phyloP scores from a whole-genome alignment of 2,888 invertebrate species.

The Cylloceria caligata region DNA sequence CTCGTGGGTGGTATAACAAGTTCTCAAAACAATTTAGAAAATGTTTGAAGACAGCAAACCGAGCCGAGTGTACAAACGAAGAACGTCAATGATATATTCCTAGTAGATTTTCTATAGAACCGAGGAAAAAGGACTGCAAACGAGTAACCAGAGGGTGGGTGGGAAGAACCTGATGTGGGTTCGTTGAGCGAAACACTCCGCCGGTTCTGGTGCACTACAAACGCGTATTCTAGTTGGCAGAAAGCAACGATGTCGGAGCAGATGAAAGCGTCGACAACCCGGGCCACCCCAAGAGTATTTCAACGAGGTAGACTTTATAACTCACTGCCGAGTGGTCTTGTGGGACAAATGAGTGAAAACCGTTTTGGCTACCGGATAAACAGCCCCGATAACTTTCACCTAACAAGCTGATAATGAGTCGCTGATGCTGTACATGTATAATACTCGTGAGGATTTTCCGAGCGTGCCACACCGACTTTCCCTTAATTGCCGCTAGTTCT shows the following conservation, averaged over 20 bases:
- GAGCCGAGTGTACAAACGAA: background rate
- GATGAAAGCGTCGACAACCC: slow-evolving; percentile 77
- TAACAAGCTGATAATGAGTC: slow-evolving; percentile 80
- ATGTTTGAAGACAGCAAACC: slow-evolving; percentile 19
- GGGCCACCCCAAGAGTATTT: slow-evolving; percentile 78
- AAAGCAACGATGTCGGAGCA: slow-evolving; percentile 63
- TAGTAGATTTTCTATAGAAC: slow-evolving; percentile 15
- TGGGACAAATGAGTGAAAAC: slow-evolving; percentile 43
- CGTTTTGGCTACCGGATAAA: slow-evolving; percentile 71
- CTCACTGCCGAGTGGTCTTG: slow-evolving; percentile 38
- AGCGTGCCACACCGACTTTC: slow-evolving; percentile 38
- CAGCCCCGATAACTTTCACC: slow-evolving; percentile 76
- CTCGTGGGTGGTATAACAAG: slow-evolving; percentile 55
- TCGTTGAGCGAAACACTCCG: slow-evolving; percentile 22
- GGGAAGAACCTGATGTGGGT: slow-evolving; percentile 39
- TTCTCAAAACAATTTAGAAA: slow-evolving; percentile 31
- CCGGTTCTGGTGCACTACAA: background rate
- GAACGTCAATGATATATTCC: background rate
- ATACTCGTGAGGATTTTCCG: background rate
- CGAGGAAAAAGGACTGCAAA: slow-evolving; percentile 20
- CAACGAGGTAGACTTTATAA: slow-evolving; percentile 46
- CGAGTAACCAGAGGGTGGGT: slow-evolving; percentile 27
- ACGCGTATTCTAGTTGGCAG: slow-evolving; percentile 26
- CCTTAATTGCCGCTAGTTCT: slow-evolving; percentile 17
- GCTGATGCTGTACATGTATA: slow-evolving; percentile 47